Conservation (phyloP, 2,888 invertebrate genomes). For the Epirrhoe alternata region DNA sequence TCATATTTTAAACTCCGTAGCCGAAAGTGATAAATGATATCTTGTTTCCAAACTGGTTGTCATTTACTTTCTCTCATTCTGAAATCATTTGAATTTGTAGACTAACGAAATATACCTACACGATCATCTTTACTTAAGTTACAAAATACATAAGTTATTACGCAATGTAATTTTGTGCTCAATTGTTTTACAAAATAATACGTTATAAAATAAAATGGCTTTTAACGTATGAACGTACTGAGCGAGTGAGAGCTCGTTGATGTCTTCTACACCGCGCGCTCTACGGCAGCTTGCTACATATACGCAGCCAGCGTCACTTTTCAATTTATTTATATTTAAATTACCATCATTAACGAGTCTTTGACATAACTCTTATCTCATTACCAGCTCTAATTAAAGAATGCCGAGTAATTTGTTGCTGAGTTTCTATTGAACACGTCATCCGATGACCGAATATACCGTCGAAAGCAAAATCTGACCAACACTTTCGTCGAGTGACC, state of each 20-base stretch:
- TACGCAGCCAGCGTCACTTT: not conserved
- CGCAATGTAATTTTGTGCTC: constrained; percentile 3
- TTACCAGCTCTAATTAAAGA: constrained; percentile 44
- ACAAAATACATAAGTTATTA: not conserved
- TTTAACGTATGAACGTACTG: constrained; percentile 2
- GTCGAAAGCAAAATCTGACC: constrained; percentile 82
- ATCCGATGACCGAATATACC: constrained; percentile 64
- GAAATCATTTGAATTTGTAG: not conserved
- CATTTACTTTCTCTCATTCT: constrained; percentile 9
- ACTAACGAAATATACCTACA: not conserved
- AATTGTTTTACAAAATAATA: not conserved
- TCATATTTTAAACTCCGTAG: not conserved
- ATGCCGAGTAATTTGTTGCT: constrained; percentile 60
- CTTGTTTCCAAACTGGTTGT: constrained; percentile 3
- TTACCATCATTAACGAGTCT: constrained; percentile 8
- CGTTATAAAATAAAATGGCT: not conserved
- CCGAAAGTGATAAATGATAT: not conserved
- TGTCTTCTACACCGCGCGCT: constrained; percentile 39
- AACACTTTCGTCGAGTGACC: constrained; percentile 81
- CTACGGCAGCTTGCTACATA: constrained; percentile 1
- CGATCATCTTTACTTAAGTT: constrained; percentile 5
- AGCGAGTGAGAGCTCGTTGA: constrained; percentile 39
- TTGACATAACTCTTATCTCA: constrained; percentile 13
- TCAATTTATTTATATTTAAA: constrained; percentile 6
- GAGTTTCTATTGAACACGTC: constrained; percentile 72